Base-by-base conservation (phyloP, 1,140 invertebrate species). In the Hormaphis cornu region DNA sequence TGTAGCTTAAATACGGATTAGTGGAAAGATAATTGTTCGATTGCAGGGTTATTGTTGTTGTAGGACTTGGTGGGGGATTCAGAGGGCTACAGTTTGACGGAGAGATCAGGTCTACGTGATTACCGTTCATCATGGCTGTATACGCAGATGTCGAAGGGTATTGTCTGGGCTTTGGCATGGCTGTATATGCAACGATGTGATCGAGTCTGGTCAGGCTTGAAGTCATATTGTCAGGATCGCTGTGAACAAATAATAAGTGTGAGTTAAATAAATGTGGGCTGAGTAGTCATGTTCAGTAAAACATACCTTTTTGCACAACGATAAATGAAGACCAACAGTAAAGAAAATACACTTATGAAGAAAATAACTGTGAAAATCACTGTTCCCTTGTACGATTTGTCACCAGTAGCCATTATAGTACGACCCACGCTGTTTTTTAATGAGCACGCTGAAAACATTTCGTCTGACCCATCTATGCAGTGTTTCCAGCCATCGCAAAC, bases 31-130 rank as follows among this genome's bases (percentile, higher is more conserved):
- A 66, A 35, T 48, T 28, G 22, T 30, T 50, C 1, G 61, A 35
- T 16, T n/a, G 44, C 42, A 66, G 48, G 0, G 44, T 66, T 1
- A 66, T 20, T 2, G 86, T 85, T 1, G 89, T 89, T 0, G 89
- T 88, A 1, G 93, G 93, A 78, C 87, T 90, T 1, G 93, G 93
- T 4, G 93, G 93, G 40, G 93, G 93, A 79, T 95, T 94, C 24
- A 91, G 79, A 1, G 90, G 90, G 78, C 92, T 93, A 69, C 83
- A 80, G 22, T 70, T 70, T 24, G 69, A 56, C 8, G 42, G 26
- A 0, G 52, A 46, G 5, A 70, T 24, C 10, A 24, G 22, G 1
- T 70, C 54, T 8, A 18, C 24, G 8, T 54, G 48, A 0, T 33
- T 54, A 1, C 53, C 63, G 20, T 69, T 61, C 16, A 40, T 40